phyloP scores from a whole-genome alignment of 2,797 vertebrate genomes.

The Argentina silus region DNA sequence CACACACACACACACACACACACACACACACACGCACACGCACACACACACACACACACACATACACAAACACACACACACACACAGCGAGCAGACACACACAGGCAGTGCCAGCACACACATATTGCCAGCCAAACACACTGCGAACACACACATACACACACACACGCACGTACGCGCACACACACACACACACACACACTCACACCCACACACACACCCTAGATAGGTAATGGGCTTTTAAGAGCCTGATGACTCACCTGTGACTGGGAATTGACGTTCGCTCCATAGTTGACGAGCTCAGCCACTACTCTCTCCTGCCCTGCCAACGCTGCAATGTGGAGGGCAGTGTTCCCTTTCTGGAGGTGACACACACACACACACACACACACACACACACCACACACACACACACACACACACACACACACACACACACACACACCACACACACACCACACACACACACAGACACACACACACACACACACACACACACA shows the following conservation, averaged over 20 bases:
- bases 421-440: not conserved
- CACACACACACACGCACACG: not conserved
- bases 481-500: not conserved
- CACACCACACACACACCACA: slow-evolving; percentile 8
- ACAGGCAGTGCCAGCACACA: not conserved
- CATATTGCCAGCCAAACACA: not conserved
- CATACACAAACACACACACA: not conserved
- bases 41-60: not conserved
- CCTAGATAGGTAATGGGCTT: not conserved
- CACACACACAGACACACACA: slow-evolving; percentile 10
- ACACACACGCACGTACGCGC: not conserved
- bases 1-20: not conserved
- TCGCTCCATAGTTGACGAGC: slow-evolving; percentile 92
- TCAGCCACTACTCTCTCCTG: slow-evolving; percentile 95
- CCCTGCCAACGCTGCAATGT: slow-evolving; percentile 94
- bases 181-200: not conserved
- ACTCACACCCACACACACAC: not conserved
- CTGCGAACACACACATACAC: not conserved
- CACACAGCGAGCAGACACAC: not conserved
- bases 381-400: slow-evolving; percentile 17
- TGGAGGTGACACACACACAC: slow-evolving; percentile 57
- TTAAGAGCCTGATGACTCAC: slow-evolving; percentile 68
- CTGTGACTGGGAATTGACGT: slow-evolving; percentile 96
- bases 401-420: not conserved
- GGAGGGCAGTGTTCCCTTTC: slow-evolving; percentile 98